These are phyloP conservation scores for Magallana ariakensis DNA, from an alignment of 1,140 invertebrate species.

Conservation along the genomic window DNA sequence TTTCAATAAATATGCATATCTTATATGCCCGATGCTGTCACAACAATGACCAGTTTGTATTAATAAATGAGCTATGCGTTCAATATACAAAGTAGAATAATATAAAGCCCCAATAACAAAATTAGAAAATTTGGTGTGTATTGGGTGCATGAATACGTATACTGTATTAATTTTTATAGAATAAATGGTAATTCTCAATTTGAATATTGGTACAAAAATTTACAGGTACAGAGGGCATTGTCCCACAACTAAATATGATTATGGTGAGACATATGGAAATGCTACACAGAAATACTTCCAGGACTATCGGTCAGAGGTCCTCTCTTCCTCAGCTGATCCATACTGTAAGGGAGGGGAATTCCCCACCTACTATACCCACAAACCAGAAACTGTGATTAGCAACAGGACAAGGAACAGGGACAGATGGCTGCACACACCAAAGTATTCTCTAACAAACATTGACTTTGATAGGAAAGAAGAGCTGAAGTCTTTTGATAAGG, in stretches of 20 bases:
- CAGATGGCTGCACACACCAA: constrained; percentile 74
- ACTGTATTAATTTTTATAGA: neutral
- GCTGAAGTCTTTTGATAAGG: constrained; percentile 73
- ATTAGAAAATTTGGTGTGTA: too few relatives aligned
- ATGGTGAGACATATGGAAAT: constrained; percentile 80
- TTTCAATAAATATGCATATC: too few relatives aligned
- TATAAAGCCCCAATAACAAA: too few relatives aligned
- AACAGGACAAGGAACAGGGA: constrained; percentile 74
- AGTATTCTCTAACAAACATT: constrained; percentile 77
- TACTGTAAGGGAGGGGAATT: constrained; percentile 77
- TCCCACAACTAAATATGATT: constrained; percentile 79
- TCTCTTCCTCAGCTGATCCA: constrained; percentile 76
- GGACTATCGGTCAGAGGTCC: constrained; percentile 77
- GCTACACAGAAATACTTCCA: constrained; percentile 80
- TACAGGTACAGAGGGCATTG: constrained; percentile 79
- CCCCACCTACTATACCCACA: constrained; percentile 78
- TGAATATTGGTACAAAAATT: constrained; percentile 32
- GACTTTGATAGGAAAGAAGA: constrained; percentile 78
- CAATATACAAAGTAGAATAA: too few relatives aligned
- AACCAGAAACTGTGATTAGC: constrained; percentile 77
- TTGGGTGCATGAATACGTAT: neutral
- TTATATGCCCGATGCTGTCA: neutral
- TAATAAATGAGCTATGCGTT: neutral
- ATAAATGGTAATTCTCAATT: neutral
- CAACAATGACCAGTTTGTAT: neutral